Evolutionary conservation across 2,797 vertebrate genomes (phyloP).

Genomic region (Monodelphis domestica): DNA sequence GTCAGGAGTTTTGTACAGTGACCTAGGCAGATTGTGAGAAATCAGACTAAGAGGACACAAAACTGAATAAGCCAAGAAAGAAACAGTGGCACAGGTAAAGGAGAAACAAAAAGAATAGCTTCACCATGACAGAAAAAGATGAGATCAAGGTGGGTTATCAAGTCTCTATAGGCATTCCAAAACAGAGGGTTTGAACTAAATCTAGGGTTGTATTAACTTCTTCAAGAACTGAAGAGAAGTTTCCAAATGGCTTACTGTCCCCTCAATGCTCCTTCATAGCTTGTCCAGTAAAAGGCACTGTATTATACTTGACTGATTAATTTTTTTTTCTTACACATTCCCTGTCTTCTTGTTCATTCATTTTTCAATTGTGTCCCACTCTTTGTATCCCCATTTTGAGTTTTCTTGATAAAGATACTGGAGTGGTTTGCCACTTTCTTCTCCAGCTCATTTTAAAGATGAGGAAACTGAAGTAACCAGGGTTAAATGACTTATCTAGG

Average conservation of each 20-base stretch:
- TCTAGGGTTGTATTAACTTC: background rate
- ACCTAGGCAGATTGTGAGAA: background rate
- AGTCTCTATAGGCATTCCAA: background rate
- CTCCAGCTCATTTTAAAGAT: too few species aligned
- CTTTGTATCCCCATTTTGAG: too few species aligned
- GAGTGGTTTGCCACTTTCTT: too few species aligned
- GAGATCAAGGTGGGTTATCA: background rate
- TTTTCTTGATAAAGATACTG: too few species aligned
- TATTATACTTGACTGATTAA: background rate
- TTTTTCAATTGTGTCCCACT: too few species aligned
- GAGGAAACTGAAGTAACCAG: too few species aligned
- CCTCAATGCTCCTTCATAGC: background rate
- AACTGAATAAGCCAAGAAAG: background rate
- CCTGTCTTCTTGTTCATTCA: background rate
- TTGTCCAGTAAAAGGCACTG: background rate
- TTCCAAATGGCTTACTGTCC: background rate
- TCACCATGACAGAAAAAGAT: background rate
- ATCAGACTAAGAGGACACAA: background rate
- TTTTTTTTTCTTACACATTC: background rate
- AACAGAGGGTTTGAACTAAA: background rate
- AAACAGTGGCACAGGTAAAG: background rate
- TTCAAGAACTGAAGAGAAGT: background rate
- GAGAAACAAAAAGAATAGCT: background rate
- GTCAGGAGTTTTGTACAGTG: background rate
- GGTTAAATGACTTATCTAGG: too few species aligned